phyloP scores from a whole-genome alignment of 2,113 vertebrate species.

The cattle (Bos taurus) region DNA sequence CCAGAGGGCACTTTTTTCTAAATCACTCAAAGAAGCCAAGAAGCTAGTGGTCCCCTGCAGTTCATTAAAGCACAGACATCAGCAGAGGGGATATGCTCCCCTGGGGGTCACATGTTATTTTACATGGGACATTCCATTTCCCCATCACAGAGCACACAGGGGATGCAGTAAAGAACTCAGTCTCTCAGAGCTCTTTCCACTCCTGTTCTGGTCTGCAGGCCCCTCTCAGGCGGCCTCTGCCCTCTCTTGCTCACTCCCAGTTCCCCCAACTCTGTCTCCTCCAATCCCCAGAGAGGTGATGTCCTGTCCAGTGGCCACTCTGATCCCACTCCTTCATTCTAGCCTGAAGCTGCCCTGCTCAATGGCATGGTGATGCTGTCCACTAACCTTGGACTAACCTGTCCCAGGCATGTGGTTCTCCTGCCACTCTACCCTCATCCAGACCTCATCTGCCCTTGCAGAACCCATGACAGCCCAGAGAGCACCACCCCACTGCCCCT shows the following conservation, averaged over 20 bases:
- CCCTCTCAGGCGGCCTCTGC: background rate
- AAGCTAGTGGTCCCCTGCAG: background rate
- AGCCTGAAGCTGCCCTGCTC: background rate
- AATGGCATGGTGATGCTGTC: background rate
- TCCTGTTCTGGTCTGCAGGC: background rate
- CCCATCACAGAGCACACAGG: background rate
- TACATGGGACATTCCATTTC: background rate
- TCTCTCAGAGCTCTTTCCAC: background rate
- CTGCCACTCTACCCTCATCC: background rate
- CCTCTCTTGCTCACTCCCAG: background rate
- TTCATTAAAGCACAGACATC: background rate
- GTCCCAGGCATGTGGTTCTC: fast-evolving
- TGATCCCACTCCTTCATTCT: background rate
- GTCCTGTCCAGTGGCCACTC: too few relatives aligned
- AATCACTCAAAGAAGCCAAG: background rate
- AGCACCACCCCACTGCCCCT: background rate
- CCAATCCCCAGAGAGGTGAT: background rate
- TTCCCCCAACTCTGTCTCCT: too few relatives aligned
- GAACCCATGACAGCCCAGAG: background rate
- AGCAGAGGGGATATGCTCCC: background rate
- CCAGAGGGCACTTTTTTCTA: background rate
- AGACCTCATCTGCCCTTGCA: background rate
- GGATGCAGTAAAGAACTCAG: background rate
- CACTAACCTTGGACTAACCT: background rate
- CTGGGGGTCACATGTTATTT: background rate